phyloP scores from a whole-genome alignment of 2,113 vertebrate species.

The Picathartes gymnocephalus region DNA sequence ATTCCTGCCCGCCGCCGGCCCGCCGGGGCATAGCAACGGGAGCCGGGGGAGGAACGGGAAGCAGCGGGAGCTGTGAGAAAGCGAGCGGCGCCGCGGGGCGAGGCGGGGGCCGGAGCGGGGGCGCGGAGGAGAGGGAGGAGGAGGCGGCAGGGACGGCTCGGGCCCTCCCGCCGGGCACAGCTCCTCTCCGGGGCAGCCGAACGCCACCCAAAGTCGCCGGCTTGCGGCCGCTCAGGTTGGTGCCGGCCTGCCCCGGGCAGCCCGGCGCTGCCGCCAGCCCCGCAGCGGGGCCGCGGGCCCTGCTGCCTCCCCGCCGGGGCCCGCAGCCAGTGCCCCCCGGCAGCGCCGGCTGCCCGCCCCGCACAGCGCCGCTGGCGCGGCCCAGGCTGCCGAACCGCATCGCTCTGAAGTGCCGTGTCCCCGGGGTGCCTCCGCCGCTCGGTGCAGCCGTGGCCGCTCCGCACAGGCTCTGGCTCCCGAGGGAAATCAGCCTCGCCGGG shows the following conservation, averaged over 20 bases:
- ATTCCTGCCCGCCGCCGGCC: slow-evolving; percentile 22
- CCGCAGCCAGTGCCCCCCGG: background rate
- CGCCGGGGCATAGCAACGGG: slow-evolving; percentile 39
- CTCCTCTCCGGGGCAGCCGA: background rate
- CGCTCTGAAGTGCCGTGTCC: background rate
- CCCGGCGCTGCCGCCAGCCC: background rate
- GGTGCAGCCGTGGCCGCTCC: background rate
- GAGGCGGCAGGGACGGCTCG: background rate
- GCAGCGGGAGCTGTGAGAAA: slow-evolving; percentile 56
- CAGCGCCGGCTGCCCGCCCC: background rate
- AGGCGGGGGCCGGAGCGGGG: background rate
- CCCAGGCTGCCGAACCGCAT: background rate
- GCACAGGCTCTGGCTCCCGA: background rate
- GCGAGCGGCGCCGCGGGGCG: background rate
- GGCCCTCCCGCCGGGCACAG: background rate
- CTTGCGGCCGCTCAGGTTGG: background rate
- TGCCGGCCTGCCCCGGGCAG: background rate
- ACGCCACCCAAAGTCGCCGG: background rate
- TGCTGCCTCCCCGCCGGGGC: background rate
- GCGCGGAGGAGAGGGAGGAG: background rate
- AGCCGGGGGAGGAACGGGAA: background rate
- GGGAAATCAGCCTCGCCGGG: background rate
- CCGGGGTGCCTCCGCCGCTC: background rate
- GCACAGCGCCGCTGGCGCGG: background rate
- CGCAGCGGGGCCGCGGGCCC: background rate